Evolutionary conservation across 2,888 invertebrate species (phyloP), one percentile per base, ranked within the genome.

Genomic region (Lasioglossum pauxillum): DNA sequence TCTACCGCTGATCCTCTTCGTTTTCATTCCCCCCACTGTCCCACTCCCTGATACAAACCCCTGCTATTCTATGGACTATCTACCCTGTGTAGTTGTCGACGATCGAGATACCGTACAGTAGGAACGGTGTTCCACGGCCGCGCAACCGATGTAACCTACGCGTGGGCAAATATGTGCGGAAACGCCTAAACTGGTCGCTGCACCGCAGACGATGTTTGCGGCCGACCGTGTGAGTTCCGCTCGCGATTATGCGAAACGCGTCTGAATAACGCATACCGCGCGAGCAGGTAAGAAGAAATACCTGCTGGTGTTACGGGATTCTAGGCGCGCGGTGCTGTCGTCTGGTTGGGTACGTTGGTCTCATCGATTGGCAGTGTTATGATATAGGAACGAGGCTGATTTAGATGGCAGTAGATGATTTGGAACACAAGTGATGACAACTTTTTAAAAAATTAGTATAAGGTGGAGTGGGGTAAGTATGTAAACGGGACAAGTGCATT

Each of bases 191-290:
- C 91, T 89, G 85, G 82, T 90, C 78, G 75, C 75, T 49, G 71
- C 67, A 85, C 84, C 86, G 85, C 91, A 87, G 82, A 92, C 91
- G 89, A 89, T 90, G 90, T 88, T 91, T 88, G 90, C 85, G 90
- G 90, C 87, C 83, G 84, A 73, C 75, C 69, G 80, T 77, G 53
- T 74, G 77, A 83, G 77, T 80, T 75, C 38, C 82, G 81, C 84
- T 88, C 80, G 80, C 86, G 88, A 89, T 89, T 86, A 88, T 87
- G 88, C 83, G 82, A 79, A 27, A 49, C 53, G 83, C 79, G 82
- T 87, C 85, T 53, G 85, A 82, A 80, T 76, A 78, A 79, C 57
- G 88, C 72, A 53, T 83, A 89, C 73, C 72, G 49, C 19, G 19
- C 67, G 35, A 35, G 46, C 16, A 75, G 53, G 64, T 69, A 82